phyloP scores from a whole-genome alignment of 1,140 invertebrate species.

The Cryptotermes secundus region DNA sequence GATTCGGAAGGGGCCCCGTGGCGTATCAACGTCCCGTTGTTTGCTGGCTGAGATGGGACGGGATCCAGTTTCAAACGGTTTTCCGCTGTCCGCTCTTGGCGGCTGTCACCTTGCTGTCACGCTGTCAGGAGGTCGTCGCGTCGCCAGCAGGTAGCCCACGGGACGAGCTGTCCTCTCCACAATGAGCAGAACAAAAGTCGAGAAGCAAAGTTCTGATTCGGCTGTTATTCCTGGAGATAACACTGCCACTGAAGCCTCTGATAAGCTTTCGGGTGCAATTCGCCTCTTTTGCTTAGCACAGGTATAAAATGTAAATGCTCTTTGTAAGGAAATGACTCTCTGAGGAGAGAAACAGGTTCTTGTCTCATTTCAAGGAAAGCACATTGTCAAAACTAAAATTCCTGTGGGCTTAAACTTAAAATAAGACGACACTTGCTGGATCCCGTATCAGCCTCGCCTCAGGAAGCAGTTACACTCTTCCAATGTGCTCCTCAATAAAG shows the following conservation, averaged over 20 bases:
- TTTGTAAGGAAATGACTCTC: neutral
- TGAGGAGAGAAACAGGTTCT: neutral
- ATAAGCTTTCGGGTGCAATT: neutral
- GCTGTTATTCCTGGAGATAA: neutral
- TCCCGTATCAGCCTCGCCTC: no score
- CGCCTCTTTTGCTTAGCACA: neutral
- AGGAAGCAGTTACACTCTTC: no score
- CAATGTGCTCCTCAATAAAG: no score
- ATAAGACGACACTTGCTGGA: no score
- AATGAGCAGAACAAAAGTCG: no score
- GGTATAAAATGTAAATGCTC: neutral
- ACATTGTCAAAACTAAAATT: no score
- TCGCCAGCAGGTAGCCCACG: neutral
- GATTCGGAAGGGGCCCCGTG: neutral
- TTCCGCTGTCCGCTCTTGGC: neutral
- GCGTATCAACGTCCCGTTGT: neutral
- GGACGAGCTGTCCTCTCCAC: no score
- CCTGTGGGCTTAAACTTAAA: no score
- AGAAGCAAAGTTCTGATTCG: neutral
- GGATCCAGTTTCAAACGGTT: constrained; percentile 15
- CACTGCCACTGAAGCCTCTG: neutral
- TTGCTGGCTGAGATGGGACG: neutral
- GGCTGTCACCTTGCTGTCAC: neutral
- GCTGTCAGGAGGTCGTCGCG: neutral
- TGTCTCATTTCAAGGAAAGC: no score